A percentile compares a stretch with the other conserved stretches of the same genome.
Evolutionary conservation across 2,888 invertebrate species (phyloP).

Genomic region (Electrophaes corylata): DNA sequence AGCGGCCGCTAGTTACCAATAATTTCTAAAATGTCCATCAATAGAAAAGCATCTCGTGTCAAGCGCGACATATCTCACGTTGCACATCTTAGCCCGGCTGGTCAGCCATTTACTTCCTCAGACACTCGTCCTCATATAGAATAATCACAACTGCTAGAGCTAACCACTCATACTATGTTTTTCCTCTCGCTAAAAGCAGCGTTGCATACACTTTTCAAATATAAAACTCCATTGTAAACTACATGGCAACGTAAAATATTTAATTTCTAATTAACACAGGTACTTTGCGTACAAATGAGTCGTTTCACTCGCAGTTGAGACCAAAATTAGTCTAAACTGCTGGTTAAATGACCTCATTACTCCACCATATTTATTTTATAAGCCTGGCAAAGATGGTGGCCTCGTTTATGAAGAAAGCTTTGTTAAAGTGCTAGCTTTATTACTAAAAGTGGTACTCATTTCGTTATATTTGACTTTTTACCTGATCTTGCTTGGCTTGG

Average conservation of each 20-base stretch:
- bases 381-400: neutral
- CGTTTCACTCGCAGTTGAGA: conserved; percentile 16
- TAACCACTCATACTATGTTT: too few species aligned
- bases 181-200: too few species aligned
- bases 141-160: too few species aligned
- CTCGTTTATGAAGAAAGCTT: neutral
- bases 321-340: conserved; percentile 37
- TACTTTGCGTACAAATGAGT: conserved; percentile 18
- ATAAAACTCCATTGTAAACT: neutral
- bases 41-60: too few species aligned
- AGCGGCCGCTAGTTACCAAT: too few species aligned
- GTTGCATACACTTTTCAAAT: neutral
- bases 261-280: conserved; percentile 34
- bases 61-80: too few species aligned
- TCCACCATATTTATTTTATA: conserved; percentile 21
- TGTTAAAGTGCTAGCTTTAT: neutral
- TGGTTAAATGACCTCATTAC: conserved; percentile 36
- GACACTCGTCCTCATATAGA: too few species aligned
- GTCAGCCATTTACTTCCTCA: too few species aligned
- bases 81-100: too few species aligned
- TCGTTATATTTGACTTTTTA: neutral
- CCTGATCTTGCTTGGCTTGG: too few species aligned
- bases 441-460: neutral
- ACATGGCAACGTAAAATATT: conserved; percentile 21
- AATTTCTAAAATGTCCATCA: too few species aligned